A percentile compares a stretch with the other conserved stretches of the same genome.
phyloP scores from a whole-genome alignment of 1,140 invertebrate species.

The Aphis craccivora region DNA sequence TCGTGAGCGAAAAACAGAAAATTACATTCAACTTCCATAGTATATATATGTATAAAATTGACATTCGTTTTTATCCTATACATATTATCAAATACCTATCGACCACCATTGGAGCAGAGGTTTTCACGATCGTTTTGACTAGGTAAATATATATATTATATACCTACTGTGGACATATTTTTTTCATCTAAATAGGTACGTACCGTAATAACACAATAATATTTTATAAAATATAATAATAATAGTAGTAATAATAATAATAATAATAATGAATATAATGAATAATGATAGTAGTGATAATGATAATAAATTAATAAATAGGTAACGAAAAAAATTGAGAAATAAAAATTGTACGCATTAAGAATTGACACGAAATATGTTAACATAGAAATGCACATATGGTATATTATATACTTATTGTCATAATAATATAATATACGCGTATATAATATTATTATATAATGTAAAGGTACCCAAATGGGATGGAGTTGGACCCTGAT shows the following conservation, averaged over 20 bases:
- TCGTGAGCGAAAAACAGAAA: conserved; percentile 50
- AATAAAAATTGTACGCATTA: conserved; percentile 45
- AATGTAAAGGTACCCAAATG: not conserved
- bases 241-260: conserved; percentile 15
- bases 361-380: conserved; percentile 53
- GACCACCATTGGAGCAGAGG: not conserved
- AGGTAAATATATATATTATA: not conserved
- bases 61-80: conserved; percentile 18
- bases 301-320: conserved; percentile 37
- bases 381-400: conserved; percentile 12
- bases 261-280: conserved; percentile 18
- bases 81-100: not conserved
- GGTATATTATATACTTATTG: not conserved
- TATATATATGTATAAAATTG: conserved; percentile 44
- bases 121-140: conserved; percentile 1
- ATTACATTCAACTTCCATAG: conserved; percentile 39
- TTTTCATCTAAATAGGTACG: not conserved
- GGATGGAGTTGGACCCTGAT: conserved; percentile 49
- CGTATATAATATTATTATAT: conserved; percentile 15
- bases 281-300: not conserved
- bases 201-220: conserved; percentile 32
- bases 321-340: conserved; percentile 28
- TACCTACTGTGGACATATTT: conserved; percentile 8
- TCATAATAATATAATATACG: not conserved
- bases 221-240: conserved; percentile 32